These are phyloP conservation scores for Cherax quadricarinatus DNA, from an alignment of 1,140 invertebrate species.

Conservation along the genomic window DNA sequence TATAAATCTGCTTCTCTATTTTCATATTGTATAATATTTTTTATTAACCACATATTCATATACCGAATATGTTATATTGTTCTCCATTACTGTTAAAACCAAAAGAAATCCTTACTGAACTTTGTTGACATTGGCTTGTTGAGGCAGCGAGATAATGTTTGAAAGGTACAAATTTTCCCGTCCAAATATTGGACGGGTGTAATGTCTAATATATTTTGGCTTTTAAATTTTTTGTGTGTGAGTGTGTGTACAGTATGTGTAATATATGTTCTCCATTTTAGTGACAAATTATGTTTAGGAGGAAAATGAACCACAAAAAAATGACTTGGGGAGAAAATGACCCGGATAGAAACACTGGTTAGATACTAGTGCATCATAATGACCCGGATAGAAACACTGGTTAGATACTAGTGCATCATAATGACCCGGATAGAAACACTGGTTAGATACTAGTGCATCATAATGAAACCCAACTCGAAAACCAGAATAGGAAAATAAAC, in stretches of 20 bases:
- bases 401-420: background rate
- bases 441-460: background rate
- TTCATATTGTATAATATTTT: too few species aligned
- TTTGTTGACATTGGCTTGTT: background rate
- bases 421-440: background rate
- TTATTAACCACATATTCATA: too few species aligned
- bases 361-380: too few species aligned
- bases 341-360: too few species aligned
- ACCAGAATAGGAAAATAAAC: background rate
- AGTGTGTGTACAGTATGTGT: too few species aligned
- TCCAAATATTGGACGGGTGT: background rate
- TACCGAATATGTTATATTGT: background rate
- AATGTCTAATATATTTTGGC: background rate
- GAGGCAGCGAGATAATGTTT: background rate
- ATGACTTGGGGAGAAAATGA: background rate
- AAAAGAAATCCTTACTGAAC: too few species aligned
- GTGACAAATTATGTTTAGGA: too few species aligned
- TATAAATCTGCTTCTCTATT: too few species aligned
- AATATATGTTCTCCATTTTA: too few species aligned
- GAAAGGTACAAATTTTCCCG: background rate
- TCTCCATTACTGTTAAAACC: background rate
- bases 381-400: background rate
- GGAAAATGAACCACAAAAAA: background rate
- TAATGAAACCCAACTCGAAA: background rate
- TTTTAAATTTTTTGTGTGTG: too few species aligned